Evolutionary conservation across 2,888 invertebrate genomes (phyloP).

Genomic region (Nysson spinosus): DNA sequence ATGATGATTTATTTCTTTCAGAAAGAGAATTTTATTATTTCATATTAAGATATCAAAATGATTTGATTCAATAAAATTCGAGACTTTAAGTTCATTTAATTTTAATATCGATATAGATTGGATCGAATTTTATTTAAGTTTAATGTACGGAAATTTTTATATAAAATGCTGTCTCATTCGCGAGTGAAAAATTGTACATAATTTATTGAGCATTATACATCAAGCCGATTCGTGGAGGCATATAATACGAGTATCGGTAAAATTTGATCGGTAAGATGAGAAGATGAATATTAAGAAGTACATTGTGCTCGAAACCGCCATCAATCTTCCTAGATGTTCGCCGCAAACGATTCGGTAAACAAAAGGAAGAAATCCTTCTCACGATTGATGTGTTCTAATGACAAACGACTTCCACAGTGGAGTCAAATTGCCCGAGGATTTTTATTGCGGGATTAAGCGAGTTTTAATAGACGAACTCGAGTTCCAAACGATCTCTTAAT

Average conservation of each 20-base stretch:
- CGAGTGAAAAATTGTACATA: slow-evolving; percentile 5
- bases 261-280: slow-evolving; percentile 7
- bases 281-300: slow-evolving; percentile 9
- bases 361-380: slow-evolving; percentile 20
- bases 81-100: no score
- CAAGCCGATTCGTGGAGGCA: slow-evolving; percentile 3
- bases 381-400: slow-evolving; percentile 19
- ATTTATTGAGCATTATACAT: slow-evolving; percentile 35
- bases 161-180: no score
- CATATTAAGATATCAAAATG: no score
- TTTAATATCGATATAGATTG: no score
- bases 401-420: not conserved
- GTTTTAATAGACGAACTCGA: no score
- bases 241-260: slow-evolving; percentile 4
- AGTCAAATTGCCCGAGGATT: not conserved
- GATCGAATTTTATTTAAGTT: no score
- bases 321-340: slow-evolving; percentile 32
- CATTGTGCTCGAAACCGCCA: slow-evolving; percentile 13
- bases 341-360: slow-evolving; percentile 31
- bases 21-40: no score
- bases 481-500: no score
- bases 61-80: no score
- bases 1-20: no score
- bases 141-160: no score
- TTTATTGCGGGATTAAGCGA: no score